Evolutionary conservation across 2,797 vertebrate genomes (phyloP).

Genomic region (Pelodytes ibericus): DNA sequence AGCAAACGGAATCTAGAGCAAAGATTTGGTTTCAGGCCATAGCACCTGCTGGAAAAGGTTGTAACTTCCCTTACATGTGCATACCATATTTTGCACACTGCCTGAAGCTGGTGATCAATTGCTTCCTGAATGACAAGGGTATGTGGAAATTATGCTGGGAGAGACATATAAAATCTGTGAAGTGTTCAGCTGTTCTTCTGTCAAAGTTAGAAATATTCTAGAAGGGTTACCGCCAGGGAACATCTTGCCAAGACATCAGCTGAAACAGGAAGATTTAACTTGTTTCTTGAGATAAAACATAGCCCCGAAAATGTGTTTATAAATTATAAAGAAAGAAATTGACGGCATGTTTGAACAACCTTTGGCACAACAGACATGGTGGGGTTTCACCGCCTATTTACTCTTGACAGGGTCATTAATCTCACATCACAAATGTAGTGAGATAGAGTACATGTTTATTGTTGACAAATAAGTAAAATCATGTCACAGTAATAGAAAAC

Average conservation of each 20-base stretch:
- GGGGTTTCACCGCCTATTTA: no score
- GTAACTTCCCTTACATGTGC: conserved; percentile 44
- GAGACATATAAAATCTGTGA: conserved; percentile 51
- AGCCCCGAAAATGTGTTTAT: conserved; percentile 8
- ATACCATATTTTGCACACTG: conserved; percentile 54
- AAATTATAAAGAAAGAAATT: no score
- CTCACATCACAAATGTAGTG: no score
- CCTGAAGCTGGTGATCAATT: conserved; percentile 57
- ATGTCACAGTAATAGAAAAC: no score
- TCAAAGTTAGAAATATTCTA: conserved; percentile 51
- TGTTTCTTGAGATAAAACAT: conserved; percentile 18
- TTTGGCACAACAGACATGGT: no score
- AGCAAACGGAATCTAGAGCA: conserved; percentile 29
- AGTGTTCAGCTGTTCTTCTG: conserved; percentile 51
- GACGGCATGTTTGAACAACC: no score
- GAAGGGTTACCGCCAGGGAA: conserved; percentile 49
- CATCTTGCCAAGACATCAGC: conserved; percentile 50
- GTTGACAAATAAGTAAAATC: no score
- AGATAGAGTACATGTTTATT: no score
- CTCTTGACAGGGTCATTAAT: no score
- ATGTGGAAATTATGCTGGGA: conserved; percentile 52
- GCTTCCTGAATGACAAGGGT: conserved; percentile 54
- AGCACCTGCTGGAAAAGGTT: conserved; percentile 53
- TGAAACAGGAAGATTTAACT: conserved; percentile 44
- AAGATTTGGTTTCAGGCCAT: conserved; percentile 38